Conservation (phyloP, 92 coral and sea anemone species). For the Phenganax marumi region DNA sequence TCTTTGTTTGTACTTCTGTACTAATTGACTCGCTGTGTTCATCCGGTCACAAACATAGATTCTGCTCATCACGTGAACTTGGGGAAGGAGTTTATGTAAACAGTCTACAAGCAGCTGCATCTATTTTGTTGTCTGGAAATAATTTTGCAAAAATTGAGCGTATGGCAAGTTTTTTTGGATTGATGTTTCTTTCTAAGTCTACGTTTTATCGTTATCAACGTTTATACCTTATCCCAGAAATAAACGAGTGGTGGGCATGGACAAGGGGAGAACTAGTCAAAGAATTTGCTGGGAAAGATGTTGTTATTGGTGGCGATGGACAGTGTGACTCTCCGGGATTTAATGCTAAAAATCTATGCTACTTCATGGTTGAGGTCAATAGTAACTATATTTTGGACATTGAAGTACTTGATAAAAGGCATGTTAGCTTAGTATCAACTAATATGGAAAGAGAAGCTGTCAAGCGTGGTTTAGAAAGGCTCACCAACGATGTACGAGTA, state of each 20-base stretch:
- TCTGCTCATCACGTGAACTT: slow-evolving; percentile 17
- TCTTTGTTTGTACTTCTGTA: slow-evolving; percentile 33
- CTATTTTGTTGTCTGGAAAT: slow-evolving; percentile 33
- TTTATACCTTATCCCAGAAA: slow-evolving; percentile 47
- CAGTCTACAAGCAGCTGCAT: slow-evolving; percentile 28
- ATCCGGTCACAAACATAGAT: slow-evolving; percentile 15
- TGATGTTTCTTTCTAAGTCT: slow-evolving; percentile 17
- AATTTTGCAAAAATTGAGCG: slow-evolving; percentile 24
- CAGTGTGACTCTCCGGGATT: too few species aligned
- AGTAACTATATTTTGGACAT: too few species aligned
- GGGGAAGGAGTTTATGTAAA: slow-evolving; percentile 27
- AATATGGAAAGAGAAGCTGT: too few species aligned
- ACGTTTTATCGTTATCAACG: slow-evolving; percentile 24
- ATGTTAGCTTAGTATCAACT: too few species aligned
- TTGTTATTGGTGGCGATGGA: too few species aligned
- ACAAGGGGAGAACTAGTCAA: slow-evolving; percentile 16
- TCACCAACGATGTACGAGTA: too few species aligned
- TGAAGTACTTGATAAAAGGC: too few species aligned
- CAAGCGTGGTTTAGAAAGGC: too few species aligned
- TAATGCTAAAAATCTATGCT: too few species aligned
- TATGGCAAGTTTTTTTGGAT: slow-evolving; percentile 20
- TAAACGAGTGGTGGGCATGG: slow-evolving; percentile 53
- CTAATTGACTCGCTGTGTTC: not conserved
- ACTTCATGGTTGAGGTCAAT: too few species aligned
- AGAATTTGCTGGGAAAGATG: slow-evolving; percentile 6